Base-by-base conservation (phyloP, 1,140 invertebrate genomes). In the Neuroterus valhalla region DNA sequence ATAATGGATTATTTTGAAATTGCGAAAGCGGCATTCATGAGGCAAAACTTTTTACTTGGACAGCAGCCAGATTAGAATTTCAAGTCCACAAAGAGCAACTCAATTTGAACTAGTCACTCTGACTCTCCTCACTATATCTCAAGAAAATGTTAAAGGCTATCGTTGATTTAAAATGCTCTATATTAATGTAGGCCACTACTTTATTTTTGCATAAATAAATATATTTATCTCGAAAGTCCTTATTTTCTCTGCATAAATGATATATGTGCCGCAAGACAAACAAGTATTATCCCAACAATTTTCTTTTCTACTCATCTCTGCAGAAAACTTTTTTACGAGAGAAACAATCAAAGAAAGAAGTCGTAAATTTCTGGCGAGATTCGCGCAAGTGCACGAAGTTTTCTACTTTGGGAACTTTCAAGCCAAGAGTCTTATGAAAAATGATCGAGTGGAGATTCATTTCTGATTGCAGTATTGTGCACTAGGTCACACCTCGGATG, bases 351-450 rank as follows among this genome's bases (percentile, higher is more conserved):
- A 21, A 46, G 48, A 66, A 44, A 67, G 42, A 45, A n/a, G 14
- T 44, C 42, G 15, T 21, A 71, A 38, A 72, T 46, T 55, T 67
- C 15, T 67, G 43, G 17, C 62, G 44, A 72, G 66, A 44, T 72
- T 72, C 45, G 48, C 19, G 31, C 38, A 45, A 12, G 66, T 66
- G 45, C 70, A 66, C 23, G 8, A 52, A 52, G 50, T 52, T 52
- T 52, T 52, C 19, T 11, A 26, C 26, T 21, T 55, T 55, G 21
- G 11, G 11, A 26, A 55, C 52, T 55, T 55, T 52, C 50, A 23
- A 19, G 23, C 11, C 4, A 14, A 55, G 52, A 55, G 31, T 38
- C 31, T 38, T 38, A 38, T 8, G 12, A 55, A 55, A 55, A 26
- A 55, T 52, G 19, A 55, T 31, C 21, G 12, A 26, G 19, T 12